Conservation (phyloP, 2,888 invertebrate genomes). For the Pseudanteris insignis region DNA sequence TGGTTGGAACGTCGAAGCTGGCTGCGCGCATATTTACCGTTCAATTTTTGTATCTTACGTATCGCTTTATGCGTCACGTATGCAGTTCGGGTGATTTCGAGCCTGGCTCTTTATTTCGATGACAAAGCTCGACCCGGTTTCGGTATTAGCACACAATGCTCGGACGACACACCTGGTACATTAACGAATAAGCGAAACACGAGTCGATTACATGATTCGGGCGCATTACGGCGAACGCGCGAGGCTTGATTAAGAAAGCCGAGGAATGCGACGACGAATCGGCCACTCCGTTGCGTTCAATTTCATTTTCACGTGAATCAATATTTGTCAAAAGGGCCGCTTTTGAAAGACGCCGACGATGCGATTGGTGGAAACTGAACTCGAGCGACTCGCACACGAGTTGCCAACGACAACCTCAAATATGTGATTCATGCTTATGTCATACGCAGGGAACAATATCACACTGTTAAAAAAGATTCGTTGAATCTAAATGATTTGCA, state of each 20-base stretch:
- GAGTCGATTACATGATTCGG: conserved; percentile 44
- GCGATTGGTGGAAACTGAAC: too few species aligned
- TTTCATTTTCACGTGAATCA: conserved; percentile 24
- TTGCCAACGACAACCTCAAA: too few species aligned
- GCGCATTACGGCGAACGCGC: conserved; percentile 21
- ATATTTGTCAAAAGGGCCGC: conserved; percentile 22
- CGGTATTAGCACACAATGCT: conserved; percentile 55
- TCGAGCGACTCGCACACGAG: too few species aligned
- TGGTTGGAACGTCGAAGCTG: too few species aligned
- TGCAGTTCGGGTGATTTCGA: conserved; percentile 5
- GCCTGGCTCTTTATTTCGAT: conserved; percentile 11
- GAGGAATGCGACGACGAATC: conserved; percentile 21
- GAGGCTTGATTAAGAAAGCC: conserved; percentile 30
- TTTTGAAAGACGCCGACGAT: too few species aligned
- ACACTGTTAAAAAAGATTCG: too few species aligned
- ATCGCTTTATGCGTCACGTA: neutral
- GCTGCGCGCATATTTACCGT: neutral
- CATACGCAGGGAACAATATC: too few species aligned
- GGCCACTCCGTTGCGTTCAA: conserved; percentile 20
- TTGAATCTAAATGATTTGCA: too few species aligned
- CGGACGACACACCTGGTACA: conserved; percentile 50
- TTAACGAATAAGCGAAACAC: conserved; percentile 46
- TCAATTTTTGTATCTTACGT: neutral
- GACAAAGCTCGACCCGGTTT: conserved; percentile 35
- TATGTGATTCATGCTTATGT: too few species aligned